Base-by-base conservation (phyloP, 2,797 vertebrate species). In the Etheostoma nigrum region DNA sequence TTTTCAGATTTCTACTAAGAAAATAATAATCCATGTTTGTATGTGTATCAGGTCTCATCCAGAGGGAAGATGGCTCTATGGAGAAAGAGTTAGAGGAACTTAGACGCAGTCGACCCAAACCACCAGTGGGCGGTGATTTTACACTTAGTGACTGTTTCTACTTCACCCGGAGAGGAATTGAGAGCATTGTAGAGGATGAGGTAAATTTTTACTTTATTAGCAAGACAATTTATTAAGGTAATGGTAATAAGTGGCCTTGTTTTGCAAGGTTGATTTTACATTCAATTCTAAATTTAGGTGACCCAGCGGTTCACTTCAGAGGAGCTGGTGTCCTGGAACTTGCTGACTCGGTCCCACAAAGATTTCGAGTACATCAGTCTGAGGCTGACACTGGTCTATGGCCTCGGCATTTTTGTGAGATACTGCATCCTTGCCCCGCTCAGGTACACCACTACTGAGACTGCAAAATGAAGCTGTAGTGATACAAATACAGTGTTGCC, bases 311-410 rank as follows among this genome's bases (percentile, higher is more conserved):
- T 99, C 91, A 94, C 95, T 1, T 99, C 98, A 0, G 98, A 99
- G 88, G 98, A 99, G 90, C 92, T 99, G 52, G 94, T 96, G 51
- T 98, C 97, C 51, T 99, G 98, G 97, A 99, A 99, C 89, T 95
- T 99, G 49, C 96, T 99, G 72, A 99, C 98, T 0, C 96, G 98
- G 81, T 98, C 96, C 81, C 99, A 98, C 74, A 90, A 95, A 71
- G 95, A 99, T 84, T 99, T 99, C 88, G 96, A 97, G 47, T 98
- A 98, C 78, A 95, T 99, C 91, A 99, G 97, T 72, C 88, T 95
- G 40, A 94, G 88, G 65, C 92, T 99, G 82, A 98, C 96, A 0
- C 12, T 97, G 12, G 92, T 99, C 74, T 99, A 98, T 91, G 95
- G 94, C 42, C 68, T 98, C 19, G 98, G 98, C 0, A 96, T 99